A percentile compares a stretch with the other conserved stretches of the same genome.
phyloP scores from a whole-genome alignment of 2,797 vertebrate genomes.

The Diglossa cyanea region DNA sequence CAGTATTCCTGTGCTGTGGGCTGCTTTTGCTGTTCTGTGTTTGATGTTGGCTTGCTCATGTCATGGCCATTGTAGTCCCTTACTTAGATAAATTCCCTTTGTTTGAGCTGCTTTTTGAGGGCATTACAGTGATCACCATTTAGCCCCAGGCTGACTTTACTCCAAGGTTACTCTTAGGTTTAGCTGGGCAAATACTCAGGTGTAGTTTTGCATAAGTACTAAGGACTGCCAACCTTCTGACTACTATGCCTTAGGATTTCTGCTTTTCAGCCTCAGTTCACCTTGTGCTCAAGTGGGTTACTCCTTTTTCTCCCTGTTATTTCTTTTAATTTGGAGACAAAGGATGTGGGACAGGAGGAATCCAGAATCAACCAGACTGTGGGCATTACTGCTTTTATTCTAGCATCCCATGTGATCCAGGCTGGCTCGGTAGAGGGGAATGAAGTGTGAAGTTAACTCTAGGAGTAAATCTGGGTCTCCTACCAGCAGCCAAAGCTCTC shows the following conservation, averaged over 20 bases:
- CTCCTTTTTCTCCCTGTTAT: accelerated
- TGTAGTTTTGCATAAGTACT: background rate
- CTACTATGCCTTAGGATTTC: background rate
- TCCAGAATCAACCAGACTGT: background rate
- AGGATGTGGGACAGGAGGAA: background rate
- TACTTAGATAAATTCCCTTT: background rate
- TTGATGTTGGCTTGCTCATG: background rate
- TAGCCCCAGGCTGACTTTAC: background rate
- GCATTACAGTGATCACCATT: background rate
- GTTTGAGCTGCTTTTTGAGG: background rate
- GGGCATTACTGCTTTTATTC: background rate
- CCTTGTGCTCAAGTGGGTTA: background rate
- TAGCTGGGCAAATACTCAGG: background rate
- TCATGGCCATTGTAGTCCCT: background rate
- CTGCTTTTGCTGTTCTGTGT: background rate
- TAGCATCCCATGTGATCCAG: background rate
- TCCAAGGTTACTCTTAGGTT: background rate
- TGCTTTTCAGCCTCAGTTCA: background rate
- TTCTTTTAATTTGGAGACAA: background rate
- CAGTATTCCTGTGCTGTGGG: background rate
- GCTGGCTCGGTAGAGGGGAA: background rate
- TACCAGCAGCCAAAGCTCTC: background rate
- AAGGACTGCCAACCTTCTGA: background rate
- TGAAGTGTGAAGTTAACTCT: background rate
- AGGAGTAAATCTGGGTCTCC: background rate